Evolutionary conservation across 2,113 vertebrate species (phyloP), one percentile per base, ranked within the genome.

Genomic region (Thunnus thynnus): DNA sequence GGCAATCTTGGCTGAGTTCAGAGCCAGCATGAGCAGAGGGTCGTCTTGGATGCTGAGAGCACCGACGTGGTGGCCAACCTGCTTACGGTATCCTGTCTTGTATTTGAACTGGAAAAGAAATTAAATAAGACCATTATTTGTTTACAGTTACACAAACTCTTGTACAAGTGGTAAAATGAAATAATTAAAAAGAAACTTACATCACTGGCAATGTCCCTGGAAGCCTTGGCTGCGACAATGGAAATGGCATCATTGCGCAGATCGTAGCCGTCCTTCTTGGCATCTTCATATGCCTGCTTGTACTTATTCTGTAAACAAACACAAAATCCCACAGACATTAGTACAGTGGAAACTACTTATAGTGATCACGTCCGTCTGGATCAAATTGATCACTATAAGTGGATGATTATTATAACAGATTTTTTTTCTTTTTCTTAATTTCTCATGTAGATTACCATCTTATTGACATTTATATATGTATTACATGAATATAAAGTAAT

Each of bases 1-100:
- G 90, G 96, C 96, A 27, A 98, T 98, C 92, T 91, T 97, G 85
- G 96, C 97, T 54, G 97, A 95, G 75, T 97, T 97, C 90, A 98
- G 93, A 58, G 96, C 97, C 90, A 96, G 85, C 86, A 98, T 90
- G 44, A 97, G 93, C 69, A 97, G 95, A 73, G 97, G 97, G 61
- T 98, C 97, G 50, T 97, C 97, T 73, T 96, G 85, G 60, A 98
- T 0, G 69, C 94, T 91, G 44, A 48, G 95, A 41, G 95, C 96
- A 44, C 97, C 97, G 32, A 98, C 95, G 83, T 97, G 97, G 88
- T 98, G 97, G 1, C 98, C 98, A 0, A 96, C 94, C 84, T 99
- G 98, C 88, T 98, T 97, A 55, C 97, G 96, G 90, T 98, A 99
- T 2, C 96, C 97, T 76, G 95, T 87, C 56, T 98, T 98, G 89